Evolutionary conservation across 2,113 vertebrate genomes (phyloP).

Genomic region (Boulengeromyrus knoepffleri): DNA sequence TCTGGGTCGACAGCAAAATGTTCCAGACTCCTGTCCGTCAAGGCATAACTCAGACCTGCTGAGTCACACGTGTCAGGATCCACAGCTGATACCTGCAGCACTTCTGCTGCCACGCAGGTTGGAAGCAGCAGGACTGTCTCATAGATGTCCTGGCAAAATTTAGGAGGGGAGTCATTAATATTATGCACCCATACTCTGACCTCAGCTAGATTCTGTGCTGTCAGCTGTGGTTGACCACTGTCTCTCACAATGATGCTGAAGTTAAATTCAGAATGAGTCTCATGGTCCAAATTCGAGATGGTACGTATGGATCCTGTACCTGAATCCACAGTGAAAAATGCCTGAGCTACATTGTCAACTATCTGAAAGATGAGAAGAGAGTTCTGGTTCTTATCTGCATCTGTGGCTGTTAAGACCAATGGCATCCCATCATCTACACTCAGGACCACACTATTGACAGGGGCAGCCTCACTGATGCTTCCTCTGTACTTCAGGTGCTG

Average conservation of each 20-base stretch:
- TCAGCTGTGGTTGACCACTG: constrained; percentile 78
- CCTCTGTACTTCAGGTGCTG: constrained; percentile 72
- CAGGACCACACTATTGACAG: constrained; percentile 80
- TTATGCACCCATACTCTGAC: constrained; percentile 84
- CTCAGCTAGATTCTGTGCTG: constrained; percentile 77
- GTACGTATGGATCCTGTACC: constrained; percentile 91
- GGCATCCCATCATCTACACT: constrained; percentile 65
- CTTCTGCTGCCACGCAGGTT: constrained; percentile 80
- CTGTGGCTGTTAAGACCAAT: constrained; percentile 78
- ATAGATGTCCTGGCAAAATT: constrained; percentile 80
- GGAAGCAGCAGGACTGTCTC: constrained; percentile 83
- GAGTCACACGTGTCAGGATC: constrained; percentile 76
- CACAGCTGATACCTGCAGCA: constrained; percentile 76
- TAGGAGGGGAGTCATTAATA: constrained; percentile 89
- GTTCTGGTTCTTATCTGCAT: constrained; percentile 86
- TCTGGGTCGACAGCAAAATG: constrained; percentile 75
- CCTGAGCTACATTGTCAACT: constrained; percentile 79
- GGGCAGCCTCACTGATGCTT: constrained; percentile 84
- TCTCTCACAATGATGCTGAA: constrained; percentile 88
- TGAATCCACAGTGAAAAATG: constrained; percentile 88
- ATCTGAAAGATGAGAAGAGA: constrained; percentile 89
- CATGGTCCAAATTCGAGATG: constrained; percentile 82
- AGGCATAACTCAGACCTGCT: constrained; percentile 69
- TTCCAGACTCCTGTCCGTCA: constrained; percentile 72
- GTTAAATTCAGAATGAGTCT: constrained; percentile 77